Conservation (phyloP, 2,113 vertebrate genomes). For the Cephalopholis sonnerati region DNA sequence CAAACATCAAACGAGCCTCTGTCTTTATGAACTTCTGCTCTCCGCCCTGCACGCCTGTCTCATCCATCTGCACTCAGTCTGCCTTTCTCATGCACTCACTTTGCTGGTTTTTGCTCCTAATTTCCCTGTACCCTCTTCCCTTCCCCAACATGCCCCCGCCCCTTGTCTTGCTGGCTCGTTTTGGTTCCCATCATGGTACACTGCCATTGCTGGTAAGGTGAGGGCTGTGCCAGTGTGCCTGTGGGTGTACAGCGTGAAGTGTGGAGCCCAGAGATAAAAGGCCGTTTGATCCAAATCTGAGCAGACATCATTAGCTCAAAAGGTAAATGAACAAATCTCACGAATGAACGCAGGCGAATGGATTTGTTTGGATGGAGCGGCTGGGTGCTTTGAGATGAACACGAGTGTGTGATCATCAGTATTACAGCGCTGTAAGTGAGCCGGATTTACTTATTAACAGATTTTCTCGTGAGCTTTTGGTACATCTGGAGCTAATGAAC, state of each 20-base stretch:
- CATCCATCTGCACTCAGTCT: constrained; percentile 31
- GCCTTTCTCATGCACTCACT: not conserved
- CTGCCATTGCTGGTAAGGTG: constrained; percentile 7
- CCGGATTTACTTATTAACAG: constrained; percentile 42
- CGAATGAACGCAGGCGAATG: constrained; percentile 6
- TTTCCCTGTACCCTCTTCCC: not conserved
- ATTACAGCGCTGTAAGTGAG: constrained; percentile 15
- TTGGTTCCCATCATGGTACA: not conserved
- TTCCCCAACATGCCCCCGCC: not conserved
- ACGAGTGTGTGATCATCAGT: constrained; percentile 26
- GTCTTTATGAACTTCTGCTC: constrained; percentile 28
- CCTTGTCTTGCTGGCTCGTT: constrained; percentile 3
- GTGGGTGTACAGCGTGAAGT: constrained; percentile 1
- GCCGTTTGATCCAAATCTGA: constrained; percentile 39
- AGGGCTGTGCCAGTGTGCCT: constrained; percentile 33
- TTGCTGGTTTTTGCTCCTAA: not conserved
- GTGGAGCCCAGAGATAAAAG: constrained; percentile 32
- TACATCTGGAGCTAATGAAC: constrained; percentile 15
- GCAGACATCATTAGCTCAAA: constrained; percentile 26
- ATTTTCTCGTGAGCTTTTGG: constrained; percentile 15
- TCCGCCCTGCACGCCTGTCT: not conserved
- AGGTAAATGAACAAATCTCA: constrained; percentile 29
- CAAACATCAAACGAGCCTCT: constrained; percentile 39
- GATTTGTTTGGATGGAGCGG: constrained; percentile 19
- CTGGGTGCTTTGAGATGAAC: constrained; percentile 24